Evolutionary conservation across 2,888 invertebrate genomes (phyloP), one percentile per base, ranked within the genome.

Genomic region (Drosophila emarginata): DNA sequence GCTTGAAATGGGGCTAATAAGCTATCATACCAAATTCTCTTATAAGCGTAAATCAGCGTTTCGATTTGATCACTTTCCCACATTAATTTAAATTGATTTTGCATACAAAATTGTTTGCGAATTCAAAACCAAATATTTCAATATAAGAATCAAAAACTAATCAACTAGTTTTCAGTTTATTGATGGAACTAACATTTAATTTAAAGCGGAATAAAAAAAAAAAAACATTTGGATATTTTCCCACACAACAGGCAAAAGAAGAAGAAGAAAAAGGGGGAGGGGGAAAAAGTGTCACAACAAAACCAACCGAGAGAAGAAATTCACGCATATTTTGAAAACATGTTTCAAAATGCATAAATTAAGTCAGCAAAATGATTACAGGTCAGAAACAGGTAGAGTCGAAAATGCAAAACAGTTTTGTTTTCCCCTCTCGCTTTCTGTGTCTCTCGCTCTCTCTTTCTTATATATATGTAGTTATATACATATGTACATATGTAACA

Each of bases 301-400:
- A 69, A 39, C 56, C 21, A 61, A 56, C 45, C 32, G 18, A 15
- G 56, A 52, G 54, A 40, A 64, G 36, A 45, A 65, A 23, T 1
- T 37, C 14, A 60, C 50, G 57, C 59, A 70, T 59, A 74, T 61
- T 64, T 67, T 79, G 53, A 74, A 77, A 82, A 78, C 81, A 81
- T 79, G 82, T 79, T 84, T 78, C 70, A 78, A 84, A 75, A 76
- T 79, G 79, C 82, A 84, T 82, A 82, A 81, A 81, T 82, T 84
- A 83, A 84, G 66, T 60, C 9, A 23, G 23, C 37, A 50, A 37
- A 54, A 28, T 45, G 45, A 18, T 45, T 45, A 45, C 45, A 45
- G 45, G 45, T 45, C 45, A 45, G 9, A 45, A 45, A 45, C 45
- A 45, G 45, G 45, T 45, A 45, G 45, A 45, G 45, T 12, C 18